phyloP scores from a whole-genome alignment of 2,113 vertebrate species.

The Anolis carolinensis region DNA sequence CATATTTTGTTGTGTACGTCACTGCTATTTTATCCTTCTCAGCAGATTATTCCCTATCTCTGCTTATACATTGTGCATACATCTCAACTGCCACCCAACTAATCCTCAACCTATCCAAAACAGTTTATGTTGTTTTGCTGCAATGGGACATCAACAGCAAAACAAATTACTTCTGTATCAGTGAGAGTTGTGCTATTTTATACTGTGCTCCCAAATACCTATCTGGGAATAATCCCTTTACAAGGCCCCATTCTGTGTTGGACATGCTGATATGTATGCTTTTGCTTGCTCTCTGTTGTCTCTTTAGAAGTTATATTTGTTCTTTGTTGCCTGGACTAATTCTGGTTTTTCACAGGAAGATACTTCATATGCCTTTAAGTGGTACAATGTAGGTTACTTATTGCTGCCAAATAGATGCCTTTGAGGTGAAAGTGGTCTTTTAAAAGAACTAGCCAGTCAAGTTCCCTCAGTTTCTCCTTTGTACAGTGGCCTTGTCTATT shows the following conservation, averaged over 20 bases:
- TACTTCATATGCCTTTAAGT: background rate
- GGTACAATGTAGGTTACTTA: background rate
- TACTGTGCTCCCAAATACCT: background rate
- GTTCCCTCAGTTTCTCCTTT: background rate
- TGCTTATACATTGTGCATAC: background rate
- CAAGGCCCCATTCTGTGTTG: background rate
- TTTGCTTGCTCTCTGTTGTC: constrained; percentile 33
- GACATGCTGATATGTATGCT: background rate
- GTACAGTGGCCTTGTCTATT: background rate
- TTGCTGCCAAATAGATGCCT: background rate
- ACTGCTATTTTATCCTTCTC: constrained; percentile 3
- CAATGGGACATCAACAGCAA: background rate
- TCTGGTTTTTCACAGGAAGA: constrained; percentile 8
- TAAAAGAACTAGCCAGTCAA: background rate
- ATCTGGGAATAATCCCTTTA: background rate
- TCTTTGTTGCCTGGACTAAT: background rate
- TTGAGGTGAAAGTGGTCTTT: background rate
- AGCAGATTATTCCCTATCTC: background rate
- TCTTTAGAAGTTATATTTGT: constrained; percentile 25
- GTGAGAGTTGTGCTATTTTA: background rate
- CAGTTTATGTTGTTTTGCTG: background rate
- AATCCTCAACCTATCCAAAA: no score
- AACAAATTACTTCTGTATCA: background rate
- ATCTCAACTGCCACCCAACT: constrained; percentile 4
- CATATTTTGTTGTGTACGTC: background rate